Conservation (phyloP, 2,113 vertebrate genomes). For the Cyphomyrus plagiostoma region DNA sequence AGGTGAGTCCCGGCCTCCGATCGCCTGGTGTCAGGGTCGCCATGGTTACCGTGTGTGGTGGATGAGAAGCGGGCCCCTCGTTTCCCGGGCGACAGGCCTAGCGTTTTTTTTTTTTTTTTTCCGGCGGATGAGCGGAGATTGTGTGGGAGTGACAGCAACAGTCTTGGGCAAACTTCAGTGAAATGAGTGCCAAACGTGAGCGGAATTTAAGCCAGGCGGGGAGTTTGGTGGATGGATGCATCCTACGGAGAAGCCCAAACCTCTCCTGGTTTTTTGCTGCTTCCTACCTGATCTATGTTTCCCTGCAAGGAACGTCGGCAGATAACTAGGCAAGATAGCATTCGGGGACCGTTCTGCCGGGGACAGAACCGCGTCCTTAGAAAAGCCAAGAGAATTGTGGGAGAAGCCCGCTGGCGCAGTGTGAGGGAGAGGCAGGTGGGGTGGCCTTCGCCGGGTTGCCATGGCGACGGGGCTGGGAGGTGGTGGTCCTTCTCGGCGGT, state of each 20-base stretch:
- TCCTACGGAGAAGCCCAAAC: not conserved
- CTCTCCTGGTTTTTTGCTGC: not conserved
- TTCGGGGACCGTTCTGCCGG: not conserved
- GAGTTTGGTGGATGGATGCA: not conserved
- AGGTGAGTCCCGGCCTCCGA: constrained; percentile 54
- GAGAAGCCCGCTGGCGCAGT: not conserved
- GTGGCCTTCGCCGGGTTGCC: not conserved
- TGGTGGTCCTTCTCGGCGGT: not conserved
- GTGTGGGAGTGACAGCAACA: not conserved
- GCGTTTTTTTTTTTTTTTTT: not conserved
- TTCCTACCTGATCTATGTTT: not conserved
- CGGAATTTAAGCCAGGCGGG: not conserved
- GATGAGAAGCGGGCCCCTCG: not conserved
- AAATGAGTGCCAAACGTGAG: constrained; percentile 1
- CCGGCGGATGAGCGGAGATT: not conserved
- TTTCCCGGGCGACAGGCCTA: constrained; percentile 8
- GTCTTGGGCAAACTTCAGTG: not conserved
- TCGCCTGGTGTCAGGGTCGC: not conserved
- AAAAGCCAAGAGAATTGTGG: not conserved
- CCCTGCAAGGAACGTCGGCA: not conserved
- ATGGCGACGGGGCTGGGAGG: not conserved
- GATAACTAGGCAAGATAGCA: not conserved
- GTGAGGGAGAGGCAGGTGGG: constrained; percentile 3
- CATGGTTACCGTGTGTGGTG: constrained; percentile 7
- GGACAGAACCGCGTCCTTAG: not conserved